Percentiles rank a stretch among this genome's conserved stretches.
phyloP scores from a whole-genome alignment of 1,140 invertebrate species.

The Drosophila sulfurigaster region DNA sequence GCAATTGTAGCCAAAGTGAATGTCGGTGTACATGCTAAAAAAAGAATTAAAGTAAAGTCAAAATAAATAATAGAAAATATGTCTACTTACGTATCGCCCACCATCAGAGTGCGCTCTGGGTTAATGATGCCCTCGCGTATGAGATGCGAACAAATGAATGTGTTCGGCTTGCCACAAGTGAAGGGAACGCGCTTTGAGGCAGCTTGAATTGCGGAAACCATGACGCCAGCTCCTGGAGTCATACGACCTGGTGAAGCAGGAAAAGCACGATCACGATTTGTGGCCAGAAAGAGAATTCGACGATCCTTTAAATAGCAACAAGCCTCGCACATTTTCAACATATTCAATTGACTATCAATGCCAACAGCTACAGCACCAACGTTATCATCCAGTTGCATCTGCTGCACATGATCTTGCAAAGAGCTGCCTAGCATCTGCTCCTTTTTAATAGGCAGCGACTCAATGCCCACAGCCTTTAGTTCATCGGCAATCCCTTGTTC shows the following conservation, averaged over 20 bases:
- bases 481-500: slow-evolving; percentile 60
- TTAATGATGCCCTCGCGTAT: slow-evolving; percentile 46
- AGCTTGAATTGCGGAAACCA: slow-evolving; percentile 41
- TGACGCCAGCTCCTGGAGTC: slow-evolving; percentile 36
- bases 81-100: slow-evolving; percentile 60
- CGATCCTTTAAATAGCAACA: slow-evolving; percentile 42
- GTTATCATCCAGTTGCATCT: slow-evolving; percentile 40
- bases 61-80: too few relatives aligned
- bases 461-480: slow-evolving; percentile 51
- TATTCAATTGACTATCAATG: slow-evolving; percentile 39
- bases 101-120: slow-evolving; percentile 58
- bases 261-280: slow-evolving; percentile 50
- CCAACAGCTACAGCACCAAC: slow-evolving; percentile 63
- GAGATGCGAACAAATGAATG: slow-evolving; percentile 45
- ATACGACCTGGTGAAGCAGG: neutral
- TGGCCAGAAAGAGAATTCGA: slow-evolving; percentile 47
- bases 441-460: slow-evolving; percentile 17
- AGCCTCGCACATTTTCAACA: slow-evolving; percentile 41
- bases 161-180: slow-evolving; percentile 63
- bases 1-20: slow-evolving; percentile 65
- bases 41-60: neutral
- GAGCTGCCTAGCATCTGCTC: neutral
- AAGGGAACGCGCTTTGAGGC: slow-evolving; percentile 40
- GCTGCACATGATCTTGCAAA: slow-evolving; percentile 49
- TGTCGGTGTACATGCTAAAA: slow-evolving; percentile 52